Evolutionary conservation across 2,797 vertebrate genomes (phyloP), one percentile per base, ranked within the genome.

Genomic region (Sylvia borin): DNA sequence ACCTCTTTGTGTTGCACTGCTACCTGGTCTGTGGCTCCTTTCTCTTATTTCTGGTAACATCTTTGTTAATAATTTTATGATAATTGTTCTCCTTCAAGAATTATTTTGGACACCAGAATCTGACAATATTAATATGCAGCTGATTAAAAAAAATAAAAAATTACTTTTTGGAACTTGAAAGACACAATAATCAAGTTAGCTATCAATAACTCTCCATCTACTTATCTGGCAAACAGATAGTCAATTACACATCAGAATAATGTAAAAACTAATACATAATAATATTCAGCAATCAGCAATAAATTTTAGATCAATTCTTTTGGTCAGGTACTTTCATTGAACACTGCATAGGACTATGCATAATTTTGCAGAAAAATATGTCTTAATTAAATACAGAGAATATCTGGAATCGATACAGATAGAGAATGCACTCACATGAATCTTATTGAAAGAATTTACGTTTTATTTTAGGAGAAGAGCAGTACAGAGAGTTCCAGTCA

Each of bases 391-490:
- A 79, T 22, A 74, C 25, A 45, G 67, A 79, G 61, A 51, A 42
- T 79, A 88, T 92, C 57, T 92, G 71, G 64, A 92, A 95, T 95
- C 57, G 0, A 90, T 94, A 84, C 27, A 79, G 60, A 64, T 45
- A 50, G 53, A 85, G 20, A 92, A 79, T 87, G 64, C 31, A 38
- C 83, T 92, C 40, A 32, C 77, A 71, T 96, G 94, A 92, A 93
- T 64, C 42, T 82, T 71, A 73, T 14, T 72, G 51, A 70, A 92
- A 78, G 68, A 91, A 72, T 78, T 76, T 78, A 58, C 16, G 6
- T 58, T 92, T 86, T 93, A 85, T 93, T 95, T 94, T 83, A 72
- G 27, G 83, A 96, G 53, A 81, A 96, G 53, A 84, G 17, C 24
- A 68, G 75, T 66, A 79, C 72, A 77, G 85, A 92, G 60, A 64